These are phyloP conservation scores for Electrona antarctica DNA, from an alignment of 2,113 vertebrate genomes.

Conservation along the genomic window DNA sequence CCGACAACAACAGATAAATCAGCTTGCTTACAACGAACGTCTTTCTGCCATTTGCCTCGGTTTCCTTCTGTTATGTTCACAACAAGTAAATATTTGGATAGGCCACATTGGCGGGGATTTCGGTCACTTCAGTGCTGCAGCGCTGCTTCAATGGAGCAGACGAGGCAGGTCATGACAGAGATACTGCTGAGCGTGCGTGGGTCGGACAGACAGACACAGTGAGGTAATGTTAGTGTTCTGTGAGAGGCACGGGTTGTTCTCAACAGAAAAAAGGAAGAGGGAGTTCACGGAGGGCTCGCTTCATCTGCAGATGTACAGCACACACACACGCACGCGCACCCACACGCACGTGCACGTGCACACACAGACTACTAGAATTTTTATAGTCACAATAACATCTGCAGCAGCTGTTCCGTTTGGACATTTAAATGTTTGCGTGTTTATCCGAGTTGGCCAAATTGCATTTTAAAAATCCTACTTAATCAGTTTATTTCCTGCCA, in stretches of 20 bases:
- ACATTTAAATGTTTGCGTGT: neutral
- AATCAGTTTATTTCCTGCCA: neutral
- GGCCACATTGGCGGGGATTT: neutral
- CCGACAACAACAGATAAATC: neutral
- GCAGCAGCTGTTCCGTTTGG: neutral
- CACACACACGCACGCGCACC: neutral
- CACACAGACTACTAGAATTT: neutral
- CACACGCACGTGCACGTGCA: constrained; percentile 3
- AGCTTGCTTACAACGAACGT: constrained; percentile 5
- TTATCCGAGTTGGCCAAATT: neutral
- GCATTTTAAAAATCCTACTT: neutral
- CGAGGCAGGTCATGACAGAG: neutral
- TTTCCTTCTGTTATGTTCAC: constrained; percentile 4
- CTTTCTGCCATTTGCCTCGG: neutral
- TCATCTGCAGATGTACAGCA: neutral
- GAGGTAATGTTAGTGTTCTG: constrained; percentile 8
- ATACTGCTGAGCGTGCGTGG: neutral
- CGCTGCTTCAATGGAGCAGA: too few relatives aligned
- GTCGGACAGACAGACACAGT: neutral
- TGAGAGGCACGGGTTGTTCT: neutral
- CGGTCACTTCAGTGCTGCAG: neutral
- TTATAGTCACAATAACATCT: neutral
- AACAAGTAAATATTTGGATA: constrained; percentile 24
- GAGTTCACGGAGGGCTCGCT: neutral
- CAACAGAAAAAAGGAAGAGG: neutral